Percentiles rank a stretch among this genome's conserved stretches.
Conservation (phyloP, 1,140 invertebrate genomes). For the Drosophila azteca region DNA sequence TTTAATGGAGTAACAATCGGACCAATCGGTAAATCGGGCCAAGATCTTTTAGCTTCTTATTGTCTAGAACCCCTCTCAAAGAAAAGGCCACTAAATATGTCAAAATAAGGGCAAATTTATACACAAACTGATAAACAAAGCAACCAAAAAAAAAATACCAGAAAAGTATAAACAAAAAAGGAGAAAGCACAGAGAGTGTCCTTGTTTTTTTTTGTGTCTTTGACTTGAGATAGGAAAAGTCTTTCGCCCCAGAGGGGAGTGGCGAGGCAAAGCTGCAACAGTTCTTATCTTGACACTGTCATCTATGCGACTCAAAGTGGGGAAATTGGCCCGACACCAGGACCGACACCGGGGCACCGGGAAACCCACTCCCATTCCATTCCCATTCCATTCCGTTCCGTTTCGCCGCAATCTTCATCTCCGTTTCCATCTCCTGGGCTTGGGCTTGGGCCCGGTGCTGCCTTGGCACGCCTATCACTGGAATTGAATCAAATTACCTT, state of each 20-base stretch:
- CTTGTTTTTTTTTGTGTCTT: no score
- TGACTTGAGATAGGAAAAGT: conserved; percentile 17
- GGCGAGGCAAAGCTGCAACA: conserved; percentile 63
- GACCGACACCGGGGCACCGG: conserved; percentile 42
- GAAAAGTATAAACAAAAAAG: conserved; percentile 22
- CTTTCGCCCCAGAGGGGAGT: conserved; percentile 47
- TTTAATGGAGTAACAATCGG: conserved; percentile 61
- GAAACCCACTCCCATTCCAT: conserved; percentile 8
- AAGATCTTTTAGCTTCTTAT: conserved; percentile 54
- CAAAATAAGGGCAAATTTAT: conserved; percentile 80
- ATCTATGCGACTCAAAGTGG: conserved; percentile 63
- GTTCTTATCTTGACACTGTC: conserved; percentile 74
- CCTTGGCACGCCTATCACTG: conserved; percentile 81
- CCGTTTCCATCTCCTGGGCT: conserved; percentile 22
- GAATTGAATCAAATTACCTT: conserved; percentile 84
- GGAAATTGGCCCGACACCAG: conserved; percentile 70
- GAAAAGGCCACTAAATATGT: conserved; percentile 72
- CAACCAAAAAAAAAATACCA: conserved; percentile 8
- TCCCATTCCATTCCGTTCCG: conserved; percentile 19
- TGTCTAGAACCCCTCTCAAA: conserved; percentile 26
- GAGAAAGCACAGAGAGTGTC: background rate
- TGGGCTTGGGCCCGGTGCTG: conserved; percentile 38
- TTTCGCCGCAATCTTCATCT: conserved; percentile 40
- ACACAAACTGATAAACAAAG: conserved; percentile 72
- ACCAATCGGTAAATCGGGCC: conserved; percentile 15